Evolutionary conservation across 2,797 vertebrate genomes (phyloP).

Genomic region (Odontamblyopus lacepedii): DNA sequence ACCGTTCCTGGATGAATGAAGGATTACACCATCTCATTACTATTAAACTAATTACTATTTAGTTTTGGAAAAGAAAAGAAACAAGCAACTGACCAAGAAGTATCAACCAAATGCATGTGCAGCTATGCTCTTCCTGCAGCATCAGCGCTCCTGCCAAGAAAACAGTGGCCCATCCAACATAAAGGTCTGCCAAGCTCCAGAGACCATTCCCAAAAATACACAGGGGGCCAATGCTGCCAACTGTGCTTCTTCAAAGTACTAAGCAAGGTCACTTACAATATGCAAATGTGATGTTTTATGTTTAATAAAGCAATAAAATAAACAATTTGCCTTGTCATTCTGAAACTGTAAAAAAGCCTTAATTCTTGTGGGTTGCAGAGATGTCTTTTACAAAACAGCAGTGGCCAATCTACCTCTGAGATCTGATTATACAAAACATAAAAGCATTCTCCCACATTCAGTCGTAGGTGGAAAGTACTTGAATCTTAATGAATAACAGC

Average conservation of each 20-base stretch:
- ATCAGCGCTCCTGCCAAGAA: neutral
- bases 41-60: neutral
- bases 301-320: neutral
- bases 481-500: slow-evolving; percentile 4
- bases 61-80: neutral
- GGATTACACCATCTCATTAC: no score
- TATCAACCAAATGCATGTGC: slow-evolving; percentile 3
- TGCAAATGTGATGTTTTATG: neutral
- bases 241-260: neutral
- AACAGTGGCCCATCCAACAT: neutral
- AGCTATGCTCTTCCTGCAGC: neutral
- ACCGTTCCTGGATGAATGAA: no score
- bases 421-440: neutral
- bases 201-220: slow-evolving; percentile 10
- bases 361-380: neutral
- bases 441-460: neutral
- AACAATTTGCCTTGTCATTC: neutral
- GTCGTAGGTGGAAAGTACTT: slow-evolving; percentile 1
- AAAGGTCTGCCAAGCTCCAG: slow-evolving; percentile 10
- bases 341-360: neutral
- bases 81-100: neutral
- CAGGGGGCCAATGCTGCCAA: slow-evolving; percentile 9
- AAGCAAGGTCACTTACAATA: slow-evolving; percentile 5
- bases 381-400: slow-evolving; percentile 2
- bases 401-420: neutral